Percentiles rank a stretch among this genome's conserved stretches.
Evolutionary conservation across 2,888 invertebrate genomes (phyloP).

Genomic region (Aleiodes testaceus): DNA sequence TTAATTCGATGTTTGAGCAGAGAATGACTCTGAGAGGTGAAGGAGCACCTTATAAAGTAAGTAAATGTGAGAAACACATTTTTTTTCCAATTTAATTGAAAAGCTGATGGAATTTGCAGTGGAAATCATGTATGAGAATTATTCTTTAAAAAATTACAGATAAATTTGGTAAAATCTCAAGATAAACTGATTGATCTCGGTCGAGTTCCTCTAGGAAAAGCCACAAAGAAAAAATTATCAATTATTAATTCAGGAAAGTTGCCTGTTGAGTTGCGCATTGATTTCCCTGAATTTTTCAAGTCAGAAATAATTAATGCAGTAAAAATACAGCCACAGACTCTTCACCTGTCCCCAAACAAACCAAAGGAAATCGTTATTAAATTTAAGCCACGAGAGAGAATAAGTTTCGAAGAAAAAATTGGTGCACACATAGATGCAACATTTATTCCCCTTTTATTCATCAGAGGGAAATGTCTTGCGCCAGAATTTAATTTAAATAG

Average conservation of each 20-base stretch:
- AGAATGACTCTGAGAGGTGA: constrained; percentile 76
- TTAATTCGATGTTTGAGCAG: constrained; percentile 75
- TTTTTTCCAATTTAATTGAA: neutral
- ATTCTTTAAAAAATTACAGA: constrained; percentile 52
- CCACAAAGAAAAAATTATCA: constrained; percentile 74
- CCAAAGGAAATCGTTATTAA: constrained; percentile 67
- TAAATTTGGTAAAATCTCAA: constrained; percentile 66
- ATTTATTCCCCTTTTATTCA: constrained; percentile 74
- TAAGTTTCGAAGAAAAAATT: constrained; percentile 72
- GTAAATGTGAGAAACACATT: neutral
- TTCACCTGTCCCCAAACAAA: constrained; percentile 62
- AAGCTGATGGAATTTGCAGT: neutral
- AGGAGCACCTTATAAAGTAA: constrained; percentile 71
- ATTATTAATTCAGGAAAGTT: constrained; percentile 78
- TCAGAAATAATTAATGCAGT: constrained; percentile 48
- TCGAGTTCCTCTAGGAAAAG: constrained; percentile 72
- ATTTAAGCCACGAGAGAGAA: constrained; percentile 67
- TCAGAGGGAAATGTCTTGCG: constrained; percentile 75
- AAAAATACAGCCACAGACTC: constrained; percentile 61
- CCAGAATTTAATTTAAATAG: constrained; percentile 74
- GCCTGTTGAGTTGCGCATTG: constrained; percentile 75
- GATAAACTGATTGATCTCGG: constrained; percentile 73
- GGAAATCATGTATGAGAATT: neutral
- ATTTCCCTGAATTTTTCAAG: constrained; percentile 74
- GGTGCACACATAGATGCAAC: constrained; percentile 74